Conservation (phyloP, 2,113 vertebrate species). For the Oxyura jamaicensis region DNA sequence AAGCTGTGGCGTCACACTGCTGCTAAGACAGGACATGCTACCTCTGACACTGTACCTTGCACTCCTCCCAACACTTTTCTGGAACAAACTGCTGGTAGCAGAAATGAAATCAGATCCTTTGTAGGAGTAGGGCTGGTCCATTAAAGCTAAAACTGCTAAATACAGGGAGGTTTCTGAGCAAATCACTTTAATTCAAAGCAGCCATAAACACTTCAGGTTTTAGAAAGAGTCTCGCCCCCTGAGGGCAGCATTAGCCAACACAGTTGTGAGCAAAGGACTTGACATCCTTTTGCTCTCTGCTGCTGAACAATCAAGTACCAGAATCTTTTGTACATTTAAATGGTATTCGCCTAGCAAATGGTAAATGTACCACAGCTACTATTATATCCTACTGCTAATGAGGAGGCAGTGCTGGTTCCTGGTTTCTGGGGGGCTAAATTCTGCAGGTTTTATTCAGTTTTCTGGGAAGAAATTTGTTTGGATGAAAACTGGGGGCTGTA, state of each 20-base stretch:
- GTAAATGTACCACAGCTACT: neutral
- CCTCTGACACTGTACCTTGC: neutral
- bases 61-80: neutral
- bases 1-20: neutral
- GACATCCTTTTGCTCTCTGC: slow-evolving; percentile 14
- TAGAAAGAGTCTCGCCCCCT: slow-evolving; percentile 61
- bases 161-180: neutral
- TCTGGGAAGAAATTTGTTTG: neutral
- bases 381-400: neutral
- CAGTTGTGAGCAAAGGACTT: slow-evolving; percentile 45
- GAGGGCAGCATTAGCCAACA: slow-evolving; percentile 67
- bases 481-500: neutral
- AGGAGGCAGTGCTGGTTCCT: neutral
- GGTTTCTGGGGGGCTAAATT: neutral
- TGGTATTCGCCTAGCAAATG: neutral
- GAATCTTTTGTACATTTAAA: neutral
- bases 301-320: neutral
- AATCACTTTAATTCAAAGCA: slow-evolving; percentile 49
- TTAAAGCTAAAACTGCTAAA: neutral
- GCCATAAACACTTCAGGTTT: slow-evolving; percentile 32
- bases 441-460: neutral
- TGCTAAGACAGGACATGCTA: neutral
- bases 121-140: neutral
- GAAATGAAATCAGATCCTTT: neutral
- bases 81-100: neutral